Evolutionary conservation across 2,113 vertebrate genomes (phyloP).

Genomic region (Apaloderma vittatum): DNA sequence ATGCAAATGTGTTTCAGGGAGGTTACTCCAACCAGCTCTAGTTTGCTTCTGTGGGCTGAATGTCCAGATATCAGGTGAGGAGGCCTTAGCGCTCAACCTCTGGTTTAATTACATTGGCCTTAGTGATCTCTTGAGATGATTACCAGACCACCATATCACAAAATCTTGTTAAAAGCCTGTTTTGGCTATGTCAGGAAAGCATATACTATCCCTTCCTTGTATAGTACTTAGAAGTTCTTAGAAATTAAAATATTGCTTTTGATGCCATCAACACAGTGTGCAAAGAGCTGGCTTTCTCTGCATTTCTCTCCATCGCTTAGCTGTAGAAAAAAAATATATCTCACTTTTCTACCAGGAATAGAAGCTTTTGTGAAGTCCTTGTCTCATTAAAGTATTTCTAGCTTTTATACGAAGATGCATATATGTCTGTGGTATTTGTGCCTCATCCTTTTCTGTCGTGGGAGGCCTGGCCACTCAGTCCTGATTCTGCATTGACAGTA

Average conservation of each 20-base stretch:
- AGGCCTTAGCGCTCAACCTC: neutral
- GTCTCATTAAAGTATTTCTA: neutral
- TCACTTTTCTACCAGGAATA: neutral
- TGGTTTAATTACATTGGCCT: neutral
- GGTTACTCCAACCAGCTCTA: neutral
- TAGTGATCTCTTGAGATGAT: neutral
- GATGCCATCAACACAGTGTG: neutral
- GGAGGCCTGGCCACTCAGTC: neutral
- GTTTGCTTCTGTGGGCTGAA: neutral
- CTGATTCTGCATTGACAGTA: neutral
- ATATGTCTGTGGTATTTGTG: neutral
- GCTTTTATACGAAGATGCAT: neutral
- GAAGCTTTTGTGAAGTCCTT: neutral
- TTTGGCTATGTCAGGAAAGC: neutral
- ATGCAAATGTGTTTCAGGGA: neutral
- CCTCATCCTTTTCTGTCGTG: neutral
- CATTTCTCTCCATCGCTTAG: neutral
- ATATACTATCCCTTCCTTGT: neutral
- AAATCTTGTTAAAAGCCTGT: neutral
- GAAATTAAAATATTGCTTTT: neutral
- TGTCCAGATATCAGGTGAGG: fast-evolving
- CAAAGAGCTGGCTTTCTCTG: neutral
- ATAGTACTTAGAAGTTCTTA: neutral
- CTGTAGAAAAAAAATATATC: neutral
- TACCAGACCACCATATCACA: neutral